These are phyloP conservation scores for Hippocampus zosterae DNA, from an alignment of 2,113 vertebrate genomes.

Conservation along the genomic window DNA sequence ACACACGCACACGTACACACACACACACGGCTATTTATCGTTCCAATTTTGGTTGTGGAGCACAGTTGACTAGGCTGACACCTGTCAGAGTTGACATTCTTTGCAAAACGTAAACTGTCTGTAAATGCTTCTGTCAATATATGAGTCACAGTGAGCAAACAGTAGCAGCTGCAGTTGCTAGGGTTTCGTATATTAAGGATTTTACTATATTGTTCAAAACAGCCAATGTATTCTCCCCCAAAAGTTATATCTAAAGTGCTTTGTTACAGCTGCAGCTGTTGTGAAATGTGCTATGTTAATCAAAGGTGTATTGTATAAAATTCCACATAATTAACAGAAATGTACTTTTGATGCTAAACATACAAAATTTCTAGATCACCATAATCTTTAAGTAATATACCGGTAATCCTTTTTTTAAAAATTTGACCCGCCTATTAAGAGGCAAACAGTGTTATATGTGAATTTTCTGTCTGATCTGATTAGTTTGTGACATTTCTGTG, in stretches of 20 bases:
- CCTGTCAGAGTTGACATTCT: slow-evolving; percentile 44
- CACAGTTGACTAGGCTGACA: slow-evolving; percentile 33
- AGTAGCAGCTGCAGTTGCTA: slow-evolving; percentile 46
- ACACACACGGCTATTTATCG: neutral
- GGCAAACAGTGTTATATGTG: neutral
- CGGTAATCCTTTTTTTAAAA: neutral
- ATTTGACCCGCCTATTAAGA: neutral
- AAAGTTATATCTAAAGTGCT: neutral
- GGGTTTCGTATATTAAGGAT: slow-evolving; percentile 21
- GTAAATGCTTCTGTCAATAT: slow-evolving; percentile 50
- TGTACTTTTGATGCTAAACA: neutral
- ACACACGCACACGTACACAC: neutral
- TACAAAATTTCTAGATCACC: no score
- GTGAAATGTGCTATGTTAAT: no score
- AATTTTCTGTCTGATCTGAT: neutral
- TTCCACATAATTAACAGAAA: neutral
- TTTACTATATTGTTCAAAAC: neutral
- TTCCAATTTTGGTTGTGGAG: neutral
- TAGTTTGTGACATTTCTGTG: neutral
- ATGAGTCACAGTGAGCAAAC: slow-evolving; percentile 54
- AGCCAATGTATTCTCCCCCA: neutral
- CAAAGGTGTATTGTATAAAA: no score
- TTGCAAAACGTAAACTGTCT: slow-evolving; percentile 39
- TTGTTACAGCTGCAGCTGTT: no score
- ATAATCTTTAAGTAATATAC: neutral